Base-by-base conservation (phyloP, 2,113 vertebrate genomes). In the Hystrix cristata region DNA sequence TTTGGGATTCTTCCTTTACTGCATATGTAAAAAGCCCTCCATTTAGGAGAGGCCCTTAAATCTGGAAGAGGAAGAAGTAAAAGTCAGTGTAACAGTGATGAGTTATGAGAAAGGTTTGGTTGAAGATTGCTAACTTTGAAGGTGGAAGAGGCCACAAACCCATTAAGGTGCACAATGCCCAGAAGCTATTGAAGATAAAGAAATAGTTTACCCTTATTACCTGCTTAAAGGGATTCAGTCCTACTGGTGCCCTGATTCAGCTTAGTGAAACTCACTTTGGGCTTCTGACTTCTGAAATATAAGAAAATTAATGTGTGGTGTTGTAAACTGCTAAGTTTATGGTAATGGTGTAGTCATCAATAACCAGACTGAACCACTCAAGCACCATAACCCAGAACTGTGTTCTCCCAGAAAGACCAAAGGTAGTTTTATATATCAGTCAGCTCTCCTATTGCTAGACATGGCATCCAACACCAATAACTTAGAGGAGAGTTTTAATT, bases 121-220 rank as follows among this genome's bases (percentile, higher is more conserved):
- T 11, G 13, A 34, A 0, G 0, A 16, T 7, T 27, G 38, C 10
- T 76, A 64, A 16, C 48, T 94, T 72, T 90, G 48, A 72, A 89
- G 27, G 82, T 5, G 25, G 55, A 87, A 64, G 85, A 18, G 16
- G 16, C 48, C 18, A 31, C 31, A 10, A 51, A 60, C 25, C 23
- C 92, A 57, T 18, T 18, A 79, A 79, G 6, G 19, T 0, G 1
- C 10, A 48, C 0, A 15, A 25, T 25, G 25, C 85, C 18, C n/a
- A n/a, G 76, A 92, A 46, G 29, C 43, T 31, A 23, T 1, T 55
- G 64, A 57, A 62, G 11, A 18, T 31, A 21, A 79, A 80, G 2
- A 25, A 57, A 34, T 18, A 6, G 53, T 21, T 31, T 15, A 38
- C 1, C 5, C 16, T 8, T n/a, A 2, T 10, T 4, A 25, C 4